Base-by-base conservation (phyloP, 2,113 vertebrate species). In the Herpailurus yagouaroundi region DNA sequence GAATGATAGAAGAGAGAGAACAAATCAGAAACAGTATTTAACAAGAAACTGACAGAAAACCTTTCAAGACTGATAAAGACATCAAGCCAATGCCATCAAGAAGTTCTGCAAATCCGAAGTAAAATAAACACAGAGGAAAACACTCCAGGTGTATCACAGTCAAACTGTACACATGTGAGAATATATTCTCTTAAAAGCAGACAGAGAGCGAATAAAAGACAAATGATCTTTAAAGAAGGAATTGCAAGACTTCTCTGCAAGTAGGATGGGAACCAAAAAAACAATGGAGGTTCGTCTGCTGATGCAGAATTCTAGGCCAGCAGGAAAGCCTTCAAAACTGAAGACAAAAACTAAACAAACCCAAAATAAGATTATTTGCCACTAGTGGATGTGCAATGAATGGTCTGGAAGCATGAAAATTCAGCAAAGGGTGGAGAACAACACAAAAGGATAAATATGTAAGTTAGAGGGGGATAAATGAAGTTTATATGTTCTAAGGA, bases 261-360 rank as follows among this genome's bases (percentile, higher is more conserved):
- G 93, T 80, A 84, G 15, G 33, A 92, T 18, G 27, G 69, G 57
- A 66, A 66, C 25, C 29, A 90, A 55, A 68, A 60, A 80, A 83
- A 27, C 5, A 69, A 48, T 1, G 50, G 11, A n/a, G 63, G 82
- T 91, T 83, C 41, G 66, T 21, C 19, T 76, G 15, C 12, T 66
- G 92, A 36, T 5, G 11, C 27, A 82, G 74, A 94, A 83, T 96
- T 82, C 69, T 27, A 60, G 5, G 45, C n/a, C 45, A 41, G 64
- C 18, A 73, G 50, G 29, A 84, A 11, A 92, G 13, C 19, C n/a
- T 83, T 27, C 12, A 14, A 64, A 77, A 91, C 77, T 23, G 18
- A 94, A 79, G 38, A 60, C 38, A 79, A 84, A 95, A 94, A 60
- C 0, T 19, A 97, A 83, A 88, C 29, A 95, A 94, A 60, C 48